Conservation (phyloP, 2,888 invertebrate species). For the Parnassius orleans region DNA sequence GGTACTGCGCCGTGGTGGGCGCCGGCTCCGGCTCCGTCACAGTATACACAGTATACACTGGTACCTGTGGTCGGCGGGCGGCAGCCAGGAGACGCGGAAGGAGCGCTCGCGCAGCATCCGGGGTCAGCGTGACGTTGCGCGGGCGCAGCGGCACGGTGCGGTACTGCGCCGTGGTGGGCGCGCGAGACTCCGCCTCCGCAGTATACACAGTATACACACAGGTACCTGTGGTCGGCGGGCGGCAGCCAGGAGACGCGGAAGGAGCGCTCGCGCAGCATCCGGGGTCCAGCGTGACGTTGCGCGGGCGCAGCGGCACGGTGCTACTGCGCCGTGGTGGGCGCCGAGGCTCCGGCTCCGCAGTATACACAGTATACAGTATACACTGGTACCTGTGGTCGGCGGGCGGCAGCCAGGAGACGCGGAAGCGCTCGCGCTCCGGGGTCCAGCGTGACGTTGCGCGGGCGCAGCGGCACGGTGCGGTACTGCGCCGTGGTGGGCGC, state of each 20-base stretch:
- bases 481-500: constrained; percentile 96
- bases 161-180: constrained; percentile 96
- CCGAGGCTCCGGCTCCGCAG: constrained; percentile 44
- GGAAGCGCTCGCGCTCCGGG: constrained; percentile 86
- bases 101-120: constrained; percentile 45
- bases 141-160: constrained; percentile 95
- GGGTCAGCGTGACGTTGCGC: constrained; percentile 88
- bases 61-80: no score
- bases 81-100: constrained; percentile 62
- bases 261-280: no score
- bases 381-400: constrained; percentile 82
- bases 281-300: constrained; percentile 86
- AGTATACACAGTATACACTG: constrained; percentile 85
- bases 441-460: constrained; percentile 91
- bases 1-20: constrained; percentile 95
- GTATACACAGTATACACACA: constrained; percentile 82
- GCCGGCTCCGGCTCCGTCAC: constrained; percentile 94
- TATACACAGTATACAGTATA: no score
- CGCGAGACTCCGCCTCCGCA: constrained; percentile 92
- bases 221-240: no score
- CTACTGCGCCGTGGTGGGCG: no score
- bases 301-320: constrained; percentile 90
- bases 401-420: constrained; percentile 93
- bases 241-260: no score
- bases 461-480: constrained; percentile 93